Evolutionary conservation across 2,113 vertebrate genomes (phyloP), one percentile per base, ranked within the genome.

Genomic region (Mirza zaza): DNA sequence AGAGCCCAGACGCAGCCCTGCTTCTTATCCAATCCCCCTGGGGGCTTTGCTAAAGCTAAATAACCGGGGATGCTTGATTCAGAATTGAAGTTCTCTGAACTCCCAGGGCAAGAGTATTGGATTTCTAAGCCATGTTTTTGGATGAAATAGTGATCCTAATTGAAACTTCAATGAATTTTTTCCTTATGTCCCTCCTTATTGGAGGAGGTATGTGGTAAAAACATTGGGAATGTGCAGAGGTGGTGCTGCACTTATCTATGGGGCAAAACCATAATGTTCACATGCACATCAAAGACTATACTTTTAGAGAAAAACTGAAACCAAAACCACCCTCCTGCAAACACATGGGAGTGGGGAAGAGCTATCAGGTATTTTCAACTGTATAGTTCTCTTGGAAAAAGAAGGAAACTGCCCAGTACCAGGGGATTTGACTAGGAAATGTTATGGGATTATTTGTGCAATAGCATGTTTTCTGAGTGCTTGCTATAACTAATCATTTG

Each of bases 401-500:
- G 39, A 50, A 45, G 87, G 21, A 32, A 21, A 3, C 1, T 5
- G n/a, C 23, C 7, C 7, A 12, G 27, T 3, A 34, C 29, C 4
- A 9, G 34, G 23, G 25, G 39, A 27, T 23, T 1, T 29, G 77
- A 61, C 42, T 18, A 13, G 70, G 65, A 39, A 9, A 3, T 3
- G 15, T 34, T 5, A 3, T 0, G n/a, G 50, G 42, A 21, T 45
- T 17, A 27, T 12, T 5, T 6, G 6, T 29, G 36, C 2, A 23
- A 2, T 5, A 17, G 5, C 14, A 2, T 1, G 23, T 11, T 10
- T 29, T 7, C 6, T 5, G 45, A 25, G 8, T 2, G 45, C 42
- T 63, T 27, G 2, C 36, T 27, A 0, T 25, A 18, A 13, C 14
- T 1, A 1, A 29, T 50, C 45, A 42, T 0, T 0, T 10, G 4